Evolutionary conservation across 2,797 vertebrate species (phyloP), one percentile per base, ranked within the genome.

Genomic region (Ctenopoma kingsleyae): DNA sequence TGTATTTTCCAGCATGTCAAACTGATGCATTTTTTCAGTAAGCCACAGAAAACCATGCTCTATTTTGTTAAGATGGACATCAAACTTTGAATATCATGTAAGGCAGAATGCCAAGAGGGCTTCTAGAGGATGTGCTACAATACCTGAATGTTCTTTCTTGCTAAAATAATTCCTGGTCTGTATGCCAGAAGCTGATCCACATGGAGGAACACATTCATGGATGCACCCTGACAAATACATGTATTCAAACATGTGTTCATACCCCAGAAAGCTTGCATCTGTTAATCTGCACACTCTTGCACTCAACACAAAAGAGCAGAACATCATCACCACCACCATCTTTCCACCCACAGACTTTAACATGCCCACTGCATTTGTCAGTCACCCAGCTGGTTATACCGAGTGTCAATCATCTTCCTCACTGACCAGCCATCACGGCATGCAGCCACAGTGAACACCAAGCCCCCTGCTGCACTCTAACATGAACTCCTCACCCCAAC

Each of bases 401-500:
- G 56, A 56, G 27, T 82, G 81, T 85, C 89, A 90, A 74, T 92
- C 90, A 87, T 85, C 64, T 44, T 49, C 48, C 71, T 59, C 22
- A 8, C 78, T 80, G 77, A 82, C 75, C 67, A 55, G 71, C 71
- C 58, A 8, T 80, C 82, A 60, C 55, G 10, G 67, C 63, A 57
- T 75, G 74, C 54, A 61, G 70, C 59, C 81, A n/a, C 49, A 62
- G 57, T 25, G 67, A 76, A 82, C 74, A 63, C 58, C 32, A 2
- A n/a, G 55, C 78, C 68, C 73, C 84, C 80, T 47, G 61, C 74
- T 73, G 75, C 77, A 59, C 76, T 87, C 78, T 69, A 48, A 56
- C 27, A n/a, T 90, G 86, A 92, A 93, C 92, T 93, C 74, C 81
- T 92, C 87, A 91, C 89, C 91, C 78, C 77, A 16, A 46, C 84